phyloP scores from a whole-genome alignment of 2,113 vertebrate genomes.

The Ptilonorhynchus violaceus region DNA sequence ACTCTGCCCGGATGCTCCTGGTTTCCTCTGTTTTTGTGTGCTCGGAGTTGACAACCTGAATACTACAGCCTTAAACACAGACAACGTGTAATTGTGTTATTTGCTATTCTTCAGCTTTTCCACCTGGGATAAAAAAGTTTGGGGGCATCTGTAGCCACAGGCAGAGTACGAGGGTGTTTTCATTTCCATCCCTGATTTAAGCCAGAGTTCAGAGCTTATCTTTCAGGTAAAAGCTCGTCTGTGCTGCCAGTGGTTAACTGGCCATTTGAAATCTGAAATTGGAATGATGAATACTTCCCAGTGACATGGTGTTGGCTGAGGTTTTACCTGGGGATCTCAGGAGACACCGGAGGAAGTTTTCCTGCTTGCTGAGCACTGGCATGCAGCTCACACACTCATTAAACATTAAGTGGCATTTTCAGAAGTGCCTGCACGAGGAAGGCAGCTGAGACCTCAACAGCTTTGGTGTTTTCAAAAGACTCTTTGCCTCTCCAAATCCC shows the following conservation, averaged over 20 bases:
- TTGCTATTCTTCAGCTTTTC: neutral
- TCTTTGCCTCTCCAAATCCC: neutral
- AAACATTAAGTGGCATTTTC: neutral
- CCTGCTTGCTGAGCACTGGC: neutral
- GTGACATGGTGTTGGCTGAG: neutral
- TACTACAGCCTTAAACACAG: neutral
- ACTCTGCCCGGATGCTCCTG: neutral
- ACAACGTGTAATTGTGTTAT: rapidly evolving
- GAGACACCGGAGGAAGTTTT: neutral
- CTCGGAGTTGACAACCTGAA: neutral
- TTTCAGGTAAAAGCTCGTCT: neutral
- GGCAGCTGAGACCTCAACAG: neutral
- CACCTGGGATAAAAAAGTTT: neutral
- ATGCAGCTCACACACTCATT: neutral
- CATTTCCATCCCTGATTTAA: neutral
- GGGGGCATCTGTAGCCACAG: neutral
- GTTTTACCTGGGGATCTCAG: neutral
- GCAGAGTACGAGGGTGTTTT: neutral
- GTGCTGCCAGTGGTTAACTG: neutral
- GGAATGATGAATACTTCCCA: neutral
- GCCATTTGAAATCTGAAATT: neutral
- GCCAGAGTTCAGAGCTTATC: neutral
- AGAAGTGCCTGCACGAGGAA: neutral
- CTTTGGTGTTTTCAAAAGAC: neutral
- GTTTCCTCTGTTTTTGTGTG: neutral